Evolutionary conservation across 1,140 invertebrate species (phyloP).

Genomic region (Pogonognathellus flavescens): DNA sequence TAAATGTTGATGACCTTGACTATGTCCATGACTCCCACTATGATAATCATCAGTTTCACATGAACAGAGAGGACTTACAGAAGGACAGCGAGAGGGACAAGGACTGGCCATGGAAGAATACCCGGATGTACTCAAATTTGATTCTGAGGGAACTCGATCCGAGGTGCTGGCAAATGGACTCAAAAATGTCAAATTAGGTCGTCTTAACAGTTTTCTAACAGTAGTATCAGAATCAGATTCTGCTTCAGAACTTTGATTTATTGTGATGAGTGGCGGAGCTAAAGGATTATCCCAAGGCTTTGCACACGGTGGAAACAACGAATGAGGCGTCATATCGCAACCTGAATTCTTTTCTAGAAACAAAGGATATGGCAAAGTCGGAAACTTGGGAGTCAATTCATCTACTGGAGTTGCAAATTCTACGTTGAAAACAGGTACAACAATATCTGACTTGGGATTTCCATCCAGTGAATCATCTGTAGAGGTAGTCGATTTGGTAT

Average conservation of each 20-base stretch:
- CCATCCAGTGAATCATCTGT: conserved; percentile 1
- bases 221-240: conserved; percentile 79
- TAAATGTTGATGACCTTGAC: neutral
- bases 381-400: conserved; percentile 35
- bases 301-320: neutral
- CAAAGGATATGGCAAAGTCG: neutral
- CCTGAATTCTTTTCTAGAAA: neutral
- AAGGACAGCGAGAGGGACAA: conserved; percentile 81
- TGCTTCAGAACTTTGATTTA: conserved; percentile 80
- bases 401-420: conserved; percentile 61
- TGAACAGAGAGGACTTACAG: conserved; percentile 81
- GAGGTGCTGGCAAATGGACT: conserved; percentile 82
- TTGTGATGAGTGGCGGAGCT: conserved; percentile 80
- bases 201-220: conserved; percentile 57
- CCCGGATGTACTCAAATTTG: conserved; percentile 84
- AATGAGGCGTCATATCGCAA: neutral
- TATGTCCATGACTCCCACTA: conserved; percentile 68
- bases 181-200: conserved; percentile 79
- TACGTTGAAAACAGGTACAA: conserved; percentile 60
- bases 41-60: conserved; percentile 77
- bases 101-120: conserved; percentile 86
- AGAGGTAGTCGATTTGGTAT: neutral
- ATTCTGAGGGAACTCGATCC: conserved; percentile 82
- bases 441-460: conserved; percentile 34
- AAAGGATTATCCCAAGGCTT: conserved; percentile 69